These are phyloP conservation scores for Panonychus citri DNA, from an alignment of 1,140 invertebrate genomes.

Conservation along the genomic window DNA sequence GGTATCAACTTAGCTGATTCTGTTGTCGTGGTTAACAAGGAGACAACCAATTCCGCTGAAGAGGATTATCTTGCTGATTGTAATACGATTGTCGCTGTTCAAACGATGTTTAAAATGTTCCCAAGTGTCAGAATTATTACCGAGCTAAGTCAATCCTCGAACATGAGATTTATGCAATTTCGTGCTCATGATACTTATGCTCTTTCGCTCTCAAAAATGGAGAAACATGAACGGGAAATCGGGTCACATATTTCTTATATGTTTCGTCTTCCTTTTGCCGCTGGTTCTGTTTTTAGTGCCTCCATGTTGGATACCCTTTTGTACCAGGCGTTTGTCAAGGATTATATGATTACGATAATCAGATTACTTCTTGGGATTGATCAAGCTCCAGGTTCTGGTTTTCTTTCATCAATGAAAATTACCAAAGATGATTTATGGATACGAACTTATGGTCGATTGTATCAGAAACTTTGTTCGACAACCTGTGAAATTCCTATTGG, in stretches of 20 bases:
- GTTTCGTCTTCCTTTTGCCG: conserved; percentile 92
- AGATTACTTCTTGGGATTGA: conserved; percentile 71
- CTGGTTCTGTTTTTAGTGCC: conserved; percentile 80
- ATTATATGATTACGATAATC: conserved; percentile 93
- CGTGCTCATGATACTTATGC: conserved; percentile 87
- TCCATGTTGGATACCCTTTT: conserved; percentile 36
- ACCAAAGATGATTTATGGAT: conserved; percentile 95
- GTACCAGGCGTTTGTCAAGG: conserved; percentile 74
- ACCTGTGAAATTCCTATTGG: conserved; percentile 97
- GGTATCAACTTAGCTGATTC: conserved; percentile 88
- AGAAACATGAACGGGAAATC: conserved; percentile 92
- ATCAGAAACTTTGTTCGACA: conserved; percentile 91
- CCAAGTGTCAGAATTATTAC: conserved; percentile 92
- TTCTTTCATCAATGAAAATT: conserved; percentile 83
- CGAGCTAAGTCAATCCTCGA: conserved; percentile 87
- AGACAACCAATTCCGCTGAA: conserved; percentile 77
- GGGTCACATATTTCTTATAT: conserved; percentile 97
- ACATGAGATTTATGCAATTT: conserved; percentile 99
- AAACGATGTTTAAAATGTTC: conserved; percentile 98
- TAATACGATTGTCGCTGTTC: conserved; percentile 92
- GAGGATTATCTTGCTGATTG: conserved; percentile 87
- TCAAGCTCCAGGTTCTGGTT: conserved; percentile 87
- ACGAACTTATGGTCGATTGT: conserved; percentile 79
- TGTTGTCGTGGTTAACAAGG: conserved; percentile 96
- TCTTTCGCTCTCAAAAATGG: conserved; percentile 86